A percentile compares a stretch with the other conserved stretches of the same genome.
Evolutionary conservation across 1,140 invertebrate species (phyloP).

Genomic region (Penaeus chinensis): DNA sequence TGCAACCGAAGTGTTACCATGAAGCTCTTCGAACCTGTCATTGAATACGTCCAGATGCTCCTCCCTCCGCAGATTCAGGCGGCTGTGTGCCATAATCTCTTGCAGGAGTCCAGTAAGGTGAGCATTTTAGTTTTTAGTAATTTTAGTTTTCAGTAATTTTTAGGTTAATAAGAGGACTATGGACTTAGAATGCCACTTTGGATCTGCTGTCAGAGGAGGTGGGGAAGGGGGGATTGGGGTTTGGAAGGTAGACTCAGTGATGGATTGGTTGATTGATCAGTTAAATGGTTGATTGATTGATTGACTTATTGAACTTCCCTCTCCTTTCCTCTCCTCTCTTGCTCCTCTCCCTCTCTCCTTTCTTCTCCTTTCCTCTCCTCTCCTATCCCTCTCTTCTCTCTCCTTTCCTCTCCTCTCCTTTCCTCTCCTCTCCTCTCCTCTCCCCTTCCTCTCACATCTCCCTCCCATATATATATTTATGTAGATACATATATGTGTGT

Average conservation of each 20-base stretch:
- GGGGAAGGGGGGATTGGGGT: no score
- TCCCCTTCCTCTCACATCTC: neutral
- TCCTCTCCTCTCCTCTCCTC: neutral
- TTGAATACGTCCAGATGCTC: neutral
- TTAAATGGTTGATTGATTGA: no score
- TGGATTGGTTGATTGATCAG: no score
- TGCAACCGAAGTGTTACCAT: neutral
- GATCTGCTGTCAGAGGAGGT: no score
- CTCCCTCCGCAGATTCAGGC: neutral
- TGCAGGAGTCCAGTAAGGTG: neutral
- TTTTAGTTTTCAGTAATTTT: no score
- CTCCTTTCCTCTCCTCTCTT: constrained; percentile 3
- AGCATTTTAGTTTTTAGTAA: neutral
- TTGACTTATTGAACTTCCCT: neutral
- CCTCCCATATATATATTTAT: neutral
- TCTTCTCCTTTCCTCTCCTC: neutral
- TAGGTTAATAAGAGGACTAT: no score
- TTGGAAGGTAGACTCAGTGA: no score
- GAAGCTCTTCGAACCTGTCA: neutral
- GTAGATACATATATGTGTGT: no score
- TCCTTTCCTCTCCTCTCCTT: neutral
- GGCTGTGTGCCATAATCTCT: neutral
- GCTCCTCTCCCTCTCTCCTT: neutral
- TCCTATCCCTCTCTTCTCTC: neutral
- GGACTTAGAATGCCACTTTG: no score